A percentile compares a stretch with the other conserved stretches of the same genome.
phyloP scores from a whole-genome alignment of 2,888 invertebrate genomes.

The Lamellibrachia columna region DNA sequence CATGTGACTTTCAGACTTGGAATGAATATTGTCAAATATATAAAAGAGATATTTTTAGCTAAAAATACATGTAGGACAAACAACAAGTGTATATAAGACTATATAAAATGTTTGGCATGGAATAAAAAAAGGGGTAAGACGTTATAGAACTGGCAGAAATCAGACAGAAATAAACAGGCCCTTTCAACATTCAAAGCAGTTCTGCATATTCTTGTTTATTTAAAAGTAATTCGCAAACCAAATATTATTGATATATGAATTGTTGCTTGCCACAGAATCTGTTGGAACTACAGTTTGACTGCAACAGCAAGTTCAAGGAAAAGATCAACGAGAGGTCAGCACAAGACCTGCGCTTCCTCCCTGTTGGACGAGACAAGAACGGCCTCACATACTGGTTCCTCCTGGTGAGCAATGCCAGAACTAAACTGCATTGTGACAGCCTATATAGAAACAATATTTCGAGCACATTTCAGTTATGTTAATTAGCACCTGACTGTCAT shows the following conservation, averaged over 20 bases:
- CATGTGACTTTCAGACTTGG: too few relatives aligned
- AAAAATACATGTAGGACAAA: too few relatives aligned
- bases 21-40: too few relatives aligned
- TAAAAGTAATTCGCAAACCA: neutral
- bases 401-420: constrained; percentile 51
- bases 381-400: constrained; percentile 96
- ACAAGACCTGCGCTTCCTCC: constrained; percentile 83
- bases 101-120: too few relatives aligned
- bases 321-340: constrained; percentile 73
- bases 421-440: neutral
- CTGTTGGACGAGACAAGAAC: constrained; percentile 88
- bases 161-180: neutral
- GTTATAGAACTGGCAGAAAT: neutral
- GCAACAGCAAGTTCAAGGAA: constrained; percentile 90
- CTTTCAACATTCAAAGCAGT: too few relatives aligned
- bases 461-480: too few relatives aligned
- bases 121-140: neutral
- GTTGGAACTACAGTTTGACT: constrained; percentile 93
- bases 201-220: too few relatives aligned
- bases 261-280: constrained; percentile 73
- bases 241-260: neutral
- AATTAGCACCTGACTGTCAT: too few relatives aligned
- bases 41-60: too few relatives aligned
- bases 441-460: too few relatives aligned
- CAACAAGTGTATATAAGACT: too few relatives aligned